phyloP scores from a whole-genome alignment of 2,113 vertebrate genomes.

The Maccullochella peelii region DNA sequence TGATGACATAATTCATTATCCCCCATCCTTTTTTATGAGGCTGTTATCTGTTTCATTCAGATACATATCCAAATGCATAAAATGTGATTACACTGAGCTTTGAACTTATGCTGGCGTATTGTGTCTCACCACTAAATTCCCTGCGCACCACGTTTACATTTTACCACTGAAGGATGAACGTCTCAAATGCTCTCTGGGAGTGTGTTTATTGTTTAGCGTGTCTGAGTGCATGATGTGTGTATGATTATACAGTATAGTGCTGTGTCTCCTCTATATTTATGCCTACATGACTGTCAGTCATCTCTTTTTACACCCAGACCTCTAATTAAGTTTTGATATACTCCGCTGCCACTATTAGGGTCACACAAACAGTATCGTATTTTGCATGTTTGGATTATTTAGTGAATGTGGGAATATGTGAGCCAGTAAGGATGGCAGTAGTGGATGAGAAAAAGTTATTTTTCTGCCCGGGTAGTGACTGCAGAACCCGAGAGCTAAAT shows the following conservation, averaged over 20 bases:
- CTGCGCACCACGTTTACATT: conserved; percentile 8
- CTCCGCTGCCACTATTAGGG: conserved; percentile 13
- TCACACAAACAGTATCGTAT: conserved; percentile 35
- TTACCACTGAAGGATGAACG: conserved; percentile 28
- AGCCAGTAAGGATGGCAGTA: conserved; percentile 1
- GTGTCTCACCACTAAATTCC: conserved; percentile 57
- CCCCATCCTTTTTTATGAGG: conserved; percentile 63
- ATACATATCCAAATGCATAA: conserved; percentile 66
- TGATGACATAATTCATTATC: conserved; percentile 74
- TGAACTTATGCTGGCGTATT: conserved; percentile 57
- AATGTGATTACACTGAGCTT: conserved; percentile 69
- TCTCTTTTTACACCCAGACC: conserved; percentile 28
- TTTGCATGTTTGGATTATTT: conserved; percentile 46
- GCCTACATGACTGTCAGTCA: conserved; percentile 23
- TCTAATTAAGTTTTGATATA: conserved; percentile 56
- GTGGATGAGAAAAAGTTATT: conserved; percentile 47
- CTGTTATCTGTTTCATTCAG: conserved; percentile 71
- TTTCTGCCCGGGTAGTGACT: conserved; percentile 48
- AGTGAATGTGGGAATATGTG: conserved; percentile 23
- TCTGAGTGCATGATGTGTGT: conserved; percentile 4
- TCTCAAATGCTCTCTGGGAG: conserved; percentile 25
- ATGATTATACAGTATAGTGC: neutral
- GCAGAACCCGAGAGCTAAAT: conserved; percentile 71
- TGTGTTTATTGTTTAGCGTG: conserved; percentile 6
- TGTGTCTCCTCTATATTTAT: conserved; percentile 24